phyloP scores from a whole-genome alignment of 2,888 invertebrate species.

The Calephelis perditalis region DNA sequence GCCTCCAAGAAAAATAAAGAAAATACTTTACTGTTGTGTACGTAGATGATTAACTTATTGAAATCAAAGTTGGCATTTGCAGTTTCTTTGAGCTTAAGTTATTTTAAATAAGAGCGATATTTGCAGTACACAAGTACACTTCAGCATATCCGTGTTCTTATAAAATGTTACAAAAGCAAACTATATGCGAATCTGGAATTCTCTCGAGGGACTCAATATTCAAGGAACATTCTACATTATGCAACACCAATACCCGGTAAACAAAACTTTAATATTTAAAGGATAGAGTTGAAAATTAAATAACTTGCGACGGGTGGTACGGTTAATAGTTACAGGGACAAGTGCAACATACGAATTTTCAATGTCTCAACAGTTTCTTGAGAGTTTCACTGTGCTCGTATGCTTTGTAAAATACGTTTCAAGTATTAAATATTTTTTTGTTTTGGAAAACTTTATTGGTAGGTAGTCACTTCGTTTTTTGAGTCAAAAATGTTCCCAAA shows the following conservation, averaged over 20 bases:
- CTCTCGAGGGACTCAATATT: slow-evolving; percentile 52
- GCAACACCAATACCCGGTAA: slow-evolving; percentile 19
- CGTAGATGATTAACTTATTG: too few species aligned
- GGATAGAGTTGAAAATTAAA: slow-evolving; percentile 22
- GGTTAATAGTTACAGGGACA: slow-evolving; percentile 35
- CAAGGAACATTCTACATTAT: slow-evolving; percentile 31
- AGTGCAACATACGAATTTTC: slow-evolving; percentile 34
- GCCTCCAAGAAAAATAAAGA: too few species aligned
- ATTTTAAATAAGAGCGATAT: too few species aligned
- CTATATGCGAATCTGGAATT: slow-evolving; percentile 36
- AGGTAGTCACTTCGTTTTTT: too few species aligned
- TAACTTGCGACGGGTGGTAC: neutral
- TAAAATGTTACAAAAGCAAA: slow-evolving; percentile 13
- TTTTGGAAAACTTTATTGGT: neutral
- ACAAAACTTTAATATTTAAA: slow-evolving; percentile 28
- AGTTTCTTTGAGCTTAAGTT: too few species aligned
- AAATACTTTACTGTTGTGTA: too few species aligned
- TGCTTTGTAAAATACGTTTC: slow-evolving; percentile 14
- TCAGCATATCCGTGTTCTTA: slow-evolving; percentile 16
- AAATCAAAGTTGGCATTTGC: too few species aligned
- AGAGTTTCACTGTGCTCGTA: slow-evolving; percentile 19
- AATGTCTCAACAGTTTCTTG: slow-evolving; percentile 24
- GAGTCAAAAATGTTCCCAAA: too few species aligned
- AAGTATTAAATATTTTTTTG: neutral
- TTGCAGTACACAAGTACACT: slow-evolving; percentile 1